Conservation (phyloP, 2,888 invertebrate genomes). For the Lasioglossum calceatum region DNA sequence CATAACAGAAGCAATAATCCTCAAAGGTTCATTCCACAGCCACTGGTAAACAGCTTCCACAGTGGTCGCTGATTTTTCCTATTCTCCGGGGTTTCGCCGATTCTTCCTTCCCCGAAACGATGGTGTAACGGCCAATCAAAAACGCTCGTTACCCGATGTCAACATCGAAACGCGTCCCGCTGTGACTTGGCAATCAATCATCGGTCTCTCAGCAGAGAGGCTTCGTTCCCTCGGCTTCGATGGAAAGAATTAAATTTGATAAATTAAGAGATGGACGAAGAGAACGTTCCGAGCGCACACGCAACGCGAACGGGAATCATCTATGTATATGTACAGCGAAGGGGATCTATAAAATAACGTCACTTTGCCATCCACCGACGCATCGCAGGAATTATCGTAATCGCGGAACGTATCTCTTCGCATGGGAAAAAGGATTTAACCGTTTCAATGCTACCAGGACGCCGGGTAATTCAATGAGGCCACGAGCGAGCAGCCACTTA, state of each 20-base stretch:
- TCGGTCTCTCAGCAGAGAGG: neutral
- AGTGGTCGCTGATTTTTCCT: neutral
- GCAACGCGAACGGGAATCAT: conserved; percentile 32
- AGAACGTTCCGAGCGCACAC: neutral
- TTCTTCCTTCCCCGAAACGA: neutral
- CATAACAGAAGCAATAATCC: neutral
- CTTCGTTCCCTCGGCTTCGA: neutral
- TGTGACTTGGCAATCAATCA: conserved; percentile 18
- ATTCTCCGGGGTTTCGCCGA: neutral
- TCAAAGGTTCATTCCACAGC: neutral
- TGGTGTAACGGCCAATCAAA: conserved; percentile 14
- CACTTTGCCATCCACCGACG: conserved; percentile 36
- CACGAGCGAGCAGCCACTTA: conserved; percentile 22
- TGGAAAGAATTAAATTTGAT: conserved; percentile 20
- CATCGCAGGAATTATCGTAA: conserved; percentile 28
- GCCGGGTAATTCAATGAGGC: conserved; percentile 37
- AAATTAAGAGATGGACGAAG: conserved; percentile 9
- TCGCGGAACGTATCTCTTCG: conserved; percentile 31
- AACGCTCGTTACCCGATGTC: conserved; percentile 12
- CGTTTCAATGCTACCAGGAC: conserved; percentile 45
- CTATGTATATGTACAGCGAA: neutral
- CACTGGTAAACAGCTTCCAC: neutral
- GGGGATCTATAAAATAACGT: conserved; percentile 9
- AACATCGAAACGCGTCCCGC: conserved; percentile 1
- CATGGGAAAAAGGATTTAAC: conserved; percentile 37